phyloP scores from a whole-genome alignment of 2,113 vertebrate genomes.

The Passerina amoena region DNA sequence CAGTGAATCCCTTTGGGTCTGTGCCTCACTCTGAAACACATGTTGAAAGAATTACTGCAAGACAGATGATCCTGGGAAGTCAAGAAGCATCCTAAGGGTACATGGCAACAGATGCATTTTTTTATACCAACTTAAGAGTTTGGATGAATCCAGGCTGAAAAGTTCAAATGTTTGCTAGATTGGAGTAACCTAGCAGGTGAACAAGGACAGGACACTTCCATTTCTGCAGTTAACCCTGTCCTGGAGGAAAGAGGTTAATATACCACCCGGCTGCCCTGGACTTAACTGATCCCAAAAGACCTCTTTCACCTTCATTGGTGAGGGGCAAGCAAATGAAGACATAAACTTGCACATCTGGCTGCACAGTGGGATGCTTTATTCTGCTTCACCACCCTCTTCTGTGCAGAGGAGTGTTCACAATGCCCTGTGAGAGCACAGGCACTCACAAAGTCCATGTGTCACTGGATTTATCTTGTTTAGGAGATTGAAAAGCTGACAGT shows the following conservation, averaged over 20 bases:
- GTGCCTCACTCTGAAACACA: background rate
- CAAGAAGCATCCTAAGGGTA: background rate
- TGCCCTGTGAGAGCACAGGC: background rate
- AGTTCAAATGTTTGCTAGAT: background rate
- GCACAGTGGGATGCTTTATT: background rate
- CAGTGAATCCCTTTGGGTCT: background rate
- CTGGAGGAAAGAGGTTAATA: background rate
- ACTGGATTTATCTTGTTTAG: background rate
- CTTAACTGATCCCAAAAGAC: background rate
- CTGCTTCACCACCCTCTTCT: background rate
- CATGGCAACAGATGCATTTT: background rate
- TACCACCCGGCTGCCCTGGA: background rate
- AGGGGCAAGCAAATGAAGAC: background rate
- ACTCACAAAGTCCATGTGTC: background rate
- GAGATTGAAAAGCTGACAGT: background rate
- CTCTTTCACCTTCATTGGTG: background rate
- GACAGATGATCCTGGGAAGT: background rate
- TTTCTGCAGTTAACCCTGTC: background rate
- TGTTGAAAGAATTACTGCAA: background rate
- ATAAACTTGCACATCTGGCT: background rate
- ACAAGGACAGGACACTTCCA: background rate
- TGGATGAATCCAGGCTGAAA: background rate
- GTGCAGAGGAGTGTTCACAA: background rate
- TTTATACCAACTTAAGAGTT: background rate
- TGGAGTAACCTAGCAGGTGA: background rate